These are phyloP conservation scores for Alosa sapidissima DNA, from an alignment of 2,797 vertebrate species.

Conservation along the genomic window DNA sequence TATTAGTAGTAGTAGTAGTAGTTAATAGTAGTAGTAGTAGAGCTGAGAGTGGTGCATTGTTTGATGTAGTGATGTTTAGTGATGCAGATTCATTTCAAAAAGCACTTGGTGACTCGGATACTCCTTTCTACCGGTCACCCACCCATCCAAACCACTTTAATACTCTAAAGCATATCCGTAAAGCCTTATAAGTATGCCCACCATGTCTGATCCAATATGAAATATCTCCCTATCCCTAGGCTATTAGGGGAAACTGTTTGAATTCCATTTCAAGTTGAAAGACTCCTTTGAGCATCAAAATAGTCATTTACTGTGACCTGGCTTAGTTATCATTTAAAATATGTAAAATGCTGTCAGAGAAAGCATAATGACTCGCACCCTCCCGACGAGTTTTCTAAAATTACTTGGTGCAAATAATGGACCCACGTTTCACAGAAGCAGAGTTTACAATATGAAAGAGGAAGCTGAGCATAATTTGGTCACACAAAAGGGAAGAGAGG, in stretches of 20 bases:
- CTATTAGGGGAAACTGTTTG: constrained; percentile 46
- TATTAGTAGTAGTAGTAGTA: background rate
- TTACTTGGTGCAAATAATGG: constrained; percentile 15
- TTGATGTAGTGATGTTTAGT: background rate
- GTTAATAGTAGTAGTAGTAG: background rate
- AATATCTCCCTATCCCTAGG: constrained; percentile 41
- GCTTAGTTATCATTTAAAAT: constrained; percentile 39
- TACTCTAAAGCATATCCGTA: constrained; percentile 20
- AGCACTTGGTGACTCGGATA: constrained; percentile 25
- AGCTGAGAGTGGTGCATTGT: background rate
- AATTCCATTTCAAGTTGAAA: constrained; percentile 48
- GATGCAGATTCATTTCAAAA: background rate
- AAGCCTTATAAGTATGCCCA: constrained; percentile 41
- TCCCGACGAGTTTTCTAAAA: constrained; percentile 11
- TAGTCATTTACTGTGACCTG: constrained; percentile 47
- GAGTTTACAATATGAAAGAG: constrained; percentile 20
- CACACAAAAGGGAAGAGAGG: constrained; percentile 10
- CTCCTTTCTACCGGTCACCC: constrained; percentile 4
- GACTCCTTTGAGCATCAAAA: constrained; percentile 50
- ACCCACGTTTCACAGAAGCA: background rate
- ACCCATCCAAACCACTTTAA: background rate
- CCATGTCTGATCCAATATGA: constrained; percentile 49
- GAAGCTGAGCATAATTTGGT: constrained; percentile 1
- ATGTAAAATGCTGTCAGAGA: constrained; percentile 31
- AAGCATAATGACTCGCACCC: constrained; percentile 31